Evolutionary conservation across 2,888 invertebrate species (phyloP), one percentile per base, ranked within the genome.

Genomic region (Parnassius orleans): DNA sequence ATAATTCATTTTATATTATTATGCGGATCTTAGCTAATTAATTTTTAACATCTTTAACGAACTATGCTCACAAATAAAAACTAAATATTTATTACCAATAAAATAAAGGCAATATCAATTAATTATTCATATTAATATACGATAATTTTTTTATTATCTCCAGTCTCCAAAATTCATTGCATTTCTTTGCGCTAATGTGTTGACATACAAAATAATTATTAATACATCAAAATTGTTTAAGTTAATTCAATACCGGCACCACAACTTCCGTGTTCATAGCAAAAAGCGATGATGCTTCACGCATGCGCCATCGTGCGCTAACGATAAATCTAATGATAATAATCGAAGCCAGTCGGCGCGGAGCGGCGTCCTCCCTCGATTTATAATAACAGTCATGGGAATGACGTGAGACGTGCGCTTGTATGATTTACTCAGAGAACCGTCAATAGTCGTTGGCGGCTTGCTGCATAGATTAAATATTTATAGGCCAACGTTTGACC

Each of bases 241-340:
- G 44, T 48, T 41, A 42, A 56, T 65, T 57, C 57, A 63, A 61
- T 60, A 60, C 52, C 56, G 51, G 24, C 48, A 51, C 15, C 51
- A 58, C 33, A n/a, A 53, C 60, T 61, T 65, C 61, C 64, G 57
- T 51, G 52, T 56, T 24, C 14, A 43, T 10, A 59, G 57, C 51
- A 51, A 60, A 57, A 58, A 62, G 62, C 60, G 56, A 48, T 48
- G 11, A 63, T 58, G 43, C 62, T 60, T 59, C 60, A 62, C 60
- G 60, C 63, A 60, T 58, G 62, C 61, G 46, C 46, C 69, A 68
- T 69, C 74, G 68, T 56, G 58, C 43, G 48, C 54, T 44, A 71
- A 75, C 83, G 71, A 88, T 88, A 88, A 88, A 88, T 87, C 86
- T 83, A 78, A 76, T 75, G 79, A 83, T 84, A 80, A 82, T 86